Evolutionary conservation across 2,888 invertebrate genomes (phyloP).

Genomic region (Dinocampus coccinellae): DNA sequence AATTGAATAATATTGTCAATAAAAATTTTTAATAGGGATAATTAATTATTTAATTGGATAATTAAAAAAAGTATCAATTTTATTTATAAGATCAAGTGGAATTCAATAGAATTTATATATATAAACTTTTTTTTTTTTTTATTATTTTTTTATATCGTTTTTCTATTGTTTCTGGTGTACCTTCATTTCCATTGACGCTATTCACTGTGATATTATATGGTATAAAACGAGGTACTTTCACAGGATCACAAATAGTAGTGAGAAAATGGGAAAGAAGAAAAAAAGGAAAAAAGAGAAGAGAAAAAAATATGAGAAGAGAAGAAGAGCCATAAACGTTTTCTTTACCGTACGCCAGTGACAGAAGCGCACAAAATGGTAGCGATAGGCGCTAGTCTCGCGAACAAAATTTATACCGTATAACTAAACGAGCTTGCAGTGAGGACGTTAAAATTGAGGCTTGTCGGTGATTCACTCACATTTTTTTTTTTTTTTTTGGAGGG

Average conservation of each 20-base stretch:
- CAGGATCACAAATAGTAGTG: neutral
- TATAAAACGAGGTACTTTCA: neutral
- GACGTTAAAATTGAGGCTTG: conserved; percentile 28
- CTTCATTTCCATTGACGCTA: neutral
- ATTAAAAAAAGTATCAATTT: neutral
- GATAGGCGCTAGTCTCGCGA: conserved; percentile 3
- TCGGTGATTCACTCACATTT: conserved; percentile 44
- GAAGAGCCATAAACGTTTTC: neutral
- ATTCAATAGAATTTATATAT: neutral
- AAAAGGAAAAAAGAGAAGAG: neutral
- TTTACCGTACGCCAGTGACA: neutral
- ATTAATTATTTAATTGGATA: conserved; percentile 5
- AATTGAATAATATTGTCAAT: too few species aligned
- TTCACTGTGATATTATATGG: neutral
- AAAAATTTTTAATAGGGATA: neutral
- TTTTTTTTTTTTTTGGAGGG: too few species aligned
- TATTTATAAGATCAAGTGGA: neutral
- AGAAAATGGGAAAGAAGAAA: neutral
- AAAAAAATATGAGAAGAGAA: too few species aligned
- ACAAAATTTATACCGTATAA: conserved; percentile 21
- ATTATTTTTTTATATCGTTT: neutral
- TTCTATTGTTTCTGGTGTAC: neutral
- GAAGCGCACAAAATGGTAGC: conserved; percentile 2
- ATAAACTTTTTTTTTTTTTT: neutral
- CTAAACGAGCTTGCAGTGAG: conserved; percentile 18